Conservation (phyloP, 2,797 vertebrate species). For the Cyprinella venusta region DNA sequence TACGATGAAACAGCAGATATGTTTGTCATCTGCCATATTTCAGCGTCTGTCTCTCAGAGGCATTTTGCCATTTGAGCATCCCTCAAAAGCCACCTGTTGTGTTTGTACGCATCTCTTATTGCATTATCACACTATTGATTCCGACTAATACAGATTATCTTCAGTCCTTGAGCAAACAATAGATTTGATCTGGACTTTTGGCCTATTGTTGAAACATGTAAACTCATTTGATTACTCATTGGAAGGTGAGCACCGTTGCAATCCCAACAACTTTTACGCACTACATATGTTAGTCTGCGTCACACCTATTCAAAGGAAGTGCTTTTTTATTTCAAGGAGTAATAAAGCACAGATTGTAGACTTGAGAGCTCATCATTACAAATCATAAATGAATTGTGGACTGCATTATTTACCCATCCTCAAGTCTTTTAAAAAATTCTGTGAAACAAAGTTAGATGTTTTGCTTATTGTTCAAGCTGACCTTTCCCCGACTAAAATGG, state of each 20-base stretch:
- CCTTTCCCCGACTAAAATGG: neutral
- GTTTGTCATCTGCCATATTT: slow-evolving; percentile 34
- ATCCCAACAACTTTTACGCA: neutral
- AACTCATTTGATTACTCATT: neutral
- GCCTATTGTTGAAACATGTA: neutral
- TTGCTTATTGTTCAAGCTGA: neutral
- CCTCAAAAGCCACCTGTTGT: slow-evolving; percentile 21
- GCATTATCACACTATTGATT: slow-evolving; percentile 11
- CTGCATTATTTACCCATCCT: neutral
- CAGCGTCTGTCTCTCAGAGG: neutral
- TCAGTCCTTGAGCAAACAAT: slow-evolving; percentile 4
- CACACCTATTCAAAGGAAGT: slow-evolving; percentile 18
- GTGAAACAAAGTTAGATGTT: too few species aligned
- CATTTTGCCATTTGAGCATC: neutral
- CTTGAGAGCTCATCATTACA: neutral
- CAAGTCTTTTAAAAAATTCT: too few species aligned
- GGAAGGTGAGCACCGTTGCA: neutral
- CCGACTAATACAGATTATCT: neutral
- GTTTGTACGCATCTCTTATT: neutral
- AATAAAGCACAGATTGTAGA: slow-evolving; percentile 27
- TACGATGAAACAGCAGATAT: slow-evolving; percentile 37
- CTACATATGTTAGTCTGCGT: neutral
- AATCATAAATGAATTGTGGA: neutral
- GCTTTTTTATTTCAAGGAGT: slow-evolving; percentile 31
- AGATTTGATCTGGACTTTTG: neutral